A percentile compares a stretch with the other conserved stretches of the same genome.
phyloP scores from a whole-genome alignment of 2,113 vertebrate genomes.

The Delphinapterus leucas region DNA sequence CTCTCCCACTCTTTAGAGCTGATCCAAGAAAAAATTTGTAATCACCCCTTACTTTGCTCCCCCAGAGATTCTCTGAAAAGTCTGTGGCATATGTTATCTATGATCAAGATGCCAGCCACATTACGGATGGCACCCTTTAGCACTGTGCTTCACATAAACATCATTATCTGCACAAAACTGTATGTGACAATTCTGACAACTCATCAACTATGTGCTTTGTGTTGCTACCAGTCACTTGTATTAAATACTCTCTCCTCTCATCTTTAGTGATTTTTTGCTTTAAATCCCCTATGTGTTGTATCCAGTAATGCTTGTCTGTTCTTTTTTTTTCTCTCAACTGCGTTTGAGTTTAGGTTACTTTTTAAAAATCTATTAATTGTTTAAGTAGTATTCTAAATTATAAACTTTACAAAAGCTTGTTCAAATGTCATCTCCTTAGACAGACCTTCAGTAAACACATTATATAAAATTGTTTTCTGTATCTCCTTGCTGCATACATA shows the following conservation, averaged over 20 bases:
- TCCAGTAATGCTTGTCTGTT: not conserved
- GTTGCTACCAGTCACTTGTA: no score
- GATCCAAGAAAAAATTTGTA: not conserved
- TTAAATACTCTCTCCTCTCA: not conserved
- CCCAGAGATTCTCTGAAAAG: not conserved
- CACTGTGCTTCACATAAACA: not conserved
- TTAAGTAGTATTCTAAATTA: not conserved
- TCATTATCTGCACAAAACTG: not conserved
- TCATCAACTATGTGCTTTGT: not conserved
- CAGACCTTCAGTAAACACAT: not conserved
- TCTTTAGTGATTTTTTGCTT: not conserved
- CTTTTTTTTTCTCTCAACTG: not conserved
- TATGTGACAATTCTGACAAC: not conserved
- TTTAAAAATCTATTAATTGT: not conserved
- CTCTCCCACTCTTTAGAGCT: not conserved
- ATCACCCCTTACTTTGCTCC: not conserved
- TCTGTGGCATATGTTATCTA: not conserved
- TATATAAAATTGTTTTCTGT: not conserved
- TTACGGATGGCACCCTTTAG: not conserved
- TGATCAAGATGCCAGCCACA: not conserved
- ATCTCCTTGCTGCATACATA: not conserved
- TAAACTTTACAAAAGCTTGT: not conserved
- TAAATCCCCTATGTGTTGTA: not conserved
- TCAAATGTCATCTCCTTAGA: not conserved
- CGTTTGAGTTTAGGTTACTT: not conserved